phyloP scores from a whole-genome alignment of 2,113 vertebrate species.

The Perognathus longimembris region DNA sequence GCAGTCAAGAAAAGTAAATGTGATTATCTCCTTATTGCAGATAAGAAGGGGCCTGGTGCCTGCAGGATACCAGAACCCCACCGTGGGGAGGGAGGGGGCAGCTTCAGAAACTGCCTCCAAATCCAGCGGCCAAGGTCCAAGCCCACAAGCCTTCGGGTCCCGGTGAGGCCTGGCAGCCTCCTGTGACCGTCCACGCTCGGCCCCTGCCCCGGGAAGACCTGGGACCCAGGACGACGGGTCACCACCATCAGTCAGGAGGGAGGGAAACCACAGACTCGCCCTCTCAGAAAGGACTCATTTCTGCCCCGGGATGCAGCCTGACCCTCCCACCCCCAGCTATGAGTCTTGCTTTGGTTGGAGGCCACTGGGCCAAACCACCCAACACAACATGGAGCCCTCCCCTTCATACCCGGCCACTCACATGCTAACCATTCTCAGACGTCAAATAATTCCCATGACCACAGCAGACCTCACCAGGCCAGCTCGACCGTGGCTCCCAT shows the following conservation, averaged over 20 bases:
- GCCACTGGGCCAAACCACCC: neutral
- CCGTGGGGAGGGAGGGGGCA: too few relatives aligned
- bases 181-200: neutral
- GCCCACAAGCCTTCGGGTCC: neutral
- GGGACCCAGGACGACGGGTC: too few relatives aligned
- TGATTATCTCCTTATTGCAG: slow-evolving; percentile 37
- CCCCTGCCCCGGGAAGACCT: too few relatives aligned
- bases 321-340: neutral
- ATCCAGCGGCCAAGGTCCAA: neutral
- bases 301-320: neutral
- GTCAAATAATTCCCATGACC: too few relatives aligned
- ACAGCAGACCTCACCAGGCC: too few relatives aligned
- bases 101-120: too few relatives aligned
- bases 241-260: too few relatives aligned
- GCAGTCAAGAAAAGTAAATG: slow-evolving; percentile 52
- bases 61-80: neutral
- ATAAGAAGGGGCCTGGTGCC: slow-evolving; percentile 38
- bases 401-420: neutral
- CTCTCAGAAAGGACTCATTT: neutral
- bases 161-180: neutral
- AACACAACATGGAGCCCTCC: neutral
- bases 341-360: neutral
- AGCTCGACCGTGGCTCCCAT: neutral
- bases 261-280: too few relatives aligned
- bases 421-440: neutral